A percentile compares a stretch with the other conserved stretches of the same genome.
Evolutionary conservation across 1,140 invertebrate genomes (phyloP).

Genomic region (Luehdorfia chinensis): DNA sequence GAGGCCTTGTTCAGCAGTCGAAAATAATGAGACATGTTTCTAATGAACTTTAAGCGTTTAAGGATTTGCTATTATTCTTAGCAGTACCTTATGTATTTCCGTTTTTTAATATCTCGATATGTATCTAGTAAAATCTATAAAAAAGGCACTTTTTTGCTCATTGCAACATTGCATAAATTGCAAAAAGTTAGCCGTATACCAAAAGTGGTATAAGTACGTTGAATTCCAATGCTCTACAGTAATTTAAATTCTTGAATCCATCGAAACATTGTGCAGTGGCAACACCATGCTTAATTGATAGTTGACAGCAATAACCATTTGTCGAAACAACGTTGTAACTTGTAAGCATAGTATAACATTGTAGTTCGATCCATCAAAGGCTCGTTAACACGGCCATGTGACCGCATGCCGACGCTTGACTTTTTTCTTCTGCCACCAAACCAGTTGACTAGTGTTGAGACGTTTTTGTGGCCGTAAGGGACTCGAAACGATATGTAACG

Average conservation of each 20-base stretch:
- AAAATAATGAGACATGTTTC: no score
- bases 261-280: constrained; percentile 1
- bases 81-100: no score
- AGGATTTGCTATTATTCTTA: no score
- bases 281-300: constrained; percentile 11
- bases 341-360: constrained; percentile 41
- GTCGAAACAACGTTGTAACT: constrained; percentile 15
- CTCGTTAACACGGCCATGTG: constrained; percentile 60
- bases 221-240: neutral
- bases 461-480: constrained; percentile 28
- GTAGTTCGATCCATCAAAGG: constrained; percentile 62
- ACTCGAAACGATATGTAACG: neutral
- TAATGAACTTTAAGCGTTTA: no score
- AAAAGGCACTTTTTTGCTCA: no score
- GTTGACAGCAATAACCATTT: constrained; percentile 18
- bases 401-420: constrained; percentile 19
- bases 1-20: no score
- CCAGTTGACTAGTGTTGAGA: constrained; percentile 50
- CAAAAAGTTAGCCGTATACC: no score
- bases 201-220: constrained; percentile 1
- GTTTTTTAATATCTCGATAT: no score
- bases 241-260: neutral
- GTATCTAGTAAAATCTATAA: no score
- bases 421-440: constrained; percentile 41
- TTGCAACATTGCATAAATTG: no score